Conservation (phyloP, 2,888 invertebrate species). For the Eumerus sabulonum region DNA sequence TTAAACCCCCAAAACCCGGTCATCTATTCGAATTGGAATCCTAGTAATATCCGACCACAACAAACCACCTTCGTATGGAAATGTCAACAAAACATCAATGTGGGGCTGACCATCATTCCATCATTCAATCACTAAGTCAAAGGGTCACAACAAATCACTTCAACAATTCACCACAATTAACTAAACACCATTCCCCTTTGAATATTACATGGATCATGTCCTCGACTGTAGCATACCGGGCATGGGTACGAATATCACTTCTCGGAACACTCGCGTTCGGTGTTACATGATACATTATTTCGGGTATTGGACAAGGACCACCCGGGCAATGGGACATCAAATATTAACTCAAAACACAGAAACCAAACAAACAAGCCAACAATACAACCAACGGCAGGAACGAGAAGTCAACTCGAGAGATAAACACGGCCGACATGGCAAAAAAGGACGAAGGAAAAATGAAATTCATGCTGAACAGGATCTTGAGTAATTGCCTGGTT, state of each 20-base stretch:
- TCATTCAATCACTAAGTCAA: slow-evolving; percentile 41
- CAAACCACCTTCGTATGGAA: no score
- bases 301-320: slow-evolving; percentile 35
- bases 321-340: slow-evolving; percentile 58
- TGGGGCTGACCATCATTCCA: no score
- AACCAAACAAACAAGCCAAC: slow-evolving; percentile 45
- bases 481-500: slow-evolving; percentile 66
- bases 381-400: slow-evolving; percentile 25
- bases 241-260: slow-evolving; percentile 11
- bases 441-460: slow-evolving; percentile 50
- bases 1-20: no score
- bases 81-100: no score
- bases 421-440: no score
- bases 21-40: no score
- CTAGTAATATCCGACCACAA: no score
- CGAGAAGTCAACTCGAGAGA: slow-evolving; percentile 4
- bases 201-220: slow-evolving; percentile 55
- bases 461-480: slow-evolving; percentile 67
- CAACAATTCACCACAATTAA: slow-evolving; percentile 56
- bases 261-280: slow-evolving; percentile 19
- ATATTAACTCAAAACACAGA: slow-evolving; percentile 65
- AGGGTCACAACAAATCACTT: slow-evolving; percentile 56
- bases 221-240: not conserved
- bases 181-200: slow-evolving; percentile 42
- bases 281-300: not conserved